Percentiles rank a stretch among this genome's conserved stretches.
Evolutionary conservation across 2,113 vertebrate genomes (phyloP).

Genomic region (Colius striatus): DNA sequence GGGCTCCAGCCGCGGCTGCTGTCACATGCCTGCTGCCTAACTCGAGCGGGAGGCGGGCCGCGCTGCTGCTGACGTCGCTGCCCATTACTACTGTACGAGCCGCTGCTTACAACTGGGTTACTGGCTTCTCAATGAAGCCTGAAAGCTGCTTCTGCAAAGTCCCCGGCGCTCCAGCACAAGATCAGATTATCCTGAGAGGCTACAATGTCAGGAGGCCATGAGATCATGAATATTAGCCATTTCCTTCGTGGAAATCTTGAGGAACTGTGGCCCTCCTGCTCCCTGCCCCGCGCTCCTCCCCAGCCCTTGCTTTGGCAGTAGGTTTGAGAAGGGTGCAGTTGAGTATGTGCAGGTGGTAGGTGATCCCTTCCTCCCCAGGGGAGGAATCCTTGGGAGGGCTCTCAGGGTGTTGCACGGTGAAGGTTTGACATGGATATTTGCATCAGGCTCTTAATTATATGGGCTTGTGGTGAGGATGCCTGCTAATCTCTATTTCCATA

Average conservation of each 20-base stretch:
- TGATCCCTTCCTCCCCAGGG: not conserved
- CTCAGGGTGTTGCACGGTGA: accelerated
- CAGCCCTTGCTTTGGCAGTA: not conserved
- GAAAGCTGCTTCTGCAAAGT: not conserved
- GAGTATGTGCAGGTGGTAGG: not conserved
- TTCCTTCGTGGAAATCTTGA: slow-evolving; percentile 56
- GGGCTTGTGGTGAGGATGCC: slow-evolving; percentile 19
- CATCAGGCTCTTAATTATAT: not conserved
- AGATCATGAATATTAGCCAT: not conserved
- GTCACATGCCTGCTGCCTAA: slow-evolving; percentile 72
- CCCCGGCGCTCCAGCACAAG: not conserved
- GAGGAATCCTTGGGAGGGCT: not conserved
- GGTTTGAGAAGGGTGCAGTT: not conserved
- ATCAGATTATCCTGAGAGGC: slow-evolving; percentile 4
- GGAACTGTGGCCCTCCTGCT: not conserved
- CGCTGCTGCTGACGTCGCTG: slow-evolving; percentile 56
- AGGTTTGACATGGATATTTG: not conserved
- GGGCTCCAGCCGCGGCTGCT: slow-evolving; percentile 67
- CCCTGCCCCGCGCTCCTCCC: not conserved
- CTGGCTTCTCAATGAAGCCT: slow-evolving; percentile 55
- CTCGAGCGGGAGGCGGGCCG: slow-evolving; percentile 60
- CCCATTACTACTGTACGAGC: slow-evolving; percentile 65
- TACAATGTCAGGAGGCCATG: slow-evolving; percentile 24
- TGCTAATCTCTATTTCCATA: slow-evolving; percentile 58
- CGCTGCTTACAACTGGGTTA: slow-evolving; percentile 61